Percentiles rank a stretch among this genome's conserved stretches.
Conservation (phyloP, 2,797 vertebrate genomes). For the Microhierax caerulescens region DNA sequence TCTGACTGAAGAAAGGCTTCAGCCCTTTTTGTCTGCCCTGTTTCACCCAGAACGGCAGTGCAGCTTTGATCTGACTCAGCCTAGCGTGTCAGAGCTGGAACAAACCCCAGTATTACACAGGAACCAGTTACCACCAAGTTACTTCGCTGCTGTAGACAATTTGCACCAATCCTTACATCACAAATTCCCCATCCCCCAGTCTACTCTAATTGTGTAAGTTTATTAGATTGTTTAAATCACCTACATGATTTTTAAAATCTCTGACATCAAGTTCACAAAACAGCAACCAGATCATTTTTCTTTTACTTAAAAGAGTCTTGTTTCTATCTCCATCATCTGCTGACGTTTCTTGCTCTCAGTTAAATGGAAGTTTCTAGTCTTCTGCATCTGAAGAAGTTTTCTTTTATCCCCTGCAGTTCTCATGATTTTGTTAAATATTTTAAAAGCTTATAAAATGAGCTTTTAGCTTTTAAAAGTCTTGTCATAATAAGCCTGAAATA, state of each 20-base stretch:
- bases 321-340: background rate
- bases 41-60: fast-evolving
- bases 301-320: background rate
- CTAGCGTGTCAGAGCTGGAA: background rate
- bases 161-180: background rate
- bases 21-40: background rate
- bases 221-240: background rate
- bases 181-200: background rate
- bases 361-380: background rate
- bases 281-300: background rate
- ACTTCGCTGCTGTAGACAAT: background rate
- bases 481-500: background rate
- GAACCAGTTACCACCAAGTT: background rate
- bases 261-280: background rate
- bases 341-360: background rate
- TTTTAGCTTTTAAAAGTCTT: background rate
- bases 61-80: background rate
- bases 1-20: background rate
- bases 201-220: background rate
- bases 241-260: background rate
- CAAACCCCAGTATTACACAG: background rate
- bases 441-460: background rate
- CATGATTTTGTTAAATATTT: background rate
- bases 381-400: background rate
- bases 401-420: background rate